phyloP scores from a whole-genome alignment of 2,888 invertebrate genomes.

The Pimpla rufipes region DNA sequence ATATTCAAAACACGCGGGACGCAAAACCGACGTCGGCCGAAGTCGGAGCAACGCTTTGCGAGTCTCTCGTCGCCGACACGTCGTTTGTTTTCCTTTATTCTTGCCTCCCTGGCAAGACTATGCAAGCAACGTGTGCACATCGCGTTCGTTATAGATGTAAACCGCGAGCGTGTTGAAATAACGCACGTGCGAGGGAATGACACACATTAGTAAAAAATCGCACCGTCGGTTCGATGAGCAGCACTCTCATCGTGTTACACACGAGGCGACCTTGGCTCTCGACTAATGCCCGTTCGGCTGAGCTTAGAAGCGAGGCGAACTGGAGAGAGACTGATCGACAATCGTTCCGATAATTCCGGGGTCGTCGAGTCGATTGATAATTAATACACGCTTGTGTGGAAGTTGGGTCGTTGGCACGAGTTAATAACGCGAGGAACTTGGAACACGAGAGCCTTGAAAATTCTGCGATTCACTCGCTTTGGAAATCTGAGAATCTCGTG shows the following conservation, averaged over 20 bases:
- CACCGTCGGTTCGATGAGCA: constrained; percentile 17
- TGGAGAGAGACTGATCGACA: background rate
- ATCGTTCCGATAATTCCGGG: constrained; percentile 7
- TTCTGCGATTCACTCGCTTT: background rate
- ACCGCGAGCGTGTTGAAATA: constrained; percentile 41
- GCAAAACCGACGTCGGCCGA: constrained; percentile 40
- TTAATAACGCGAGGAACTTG: constrained; percentile 8
- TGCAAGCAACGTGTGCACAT: constrained; percentile 32
- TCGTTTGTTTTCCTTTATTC: constrained; percentile 2
- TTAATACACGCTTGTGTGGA: background rate
- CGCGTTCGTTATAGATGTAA: constrained; percentile 24
- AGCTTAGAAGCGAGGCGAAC: background rate
- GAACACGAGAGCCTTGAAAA: constrained; percentile 18
- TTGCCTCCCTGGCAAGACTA: background rate
- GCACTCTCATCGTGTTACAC: too few species aligned
- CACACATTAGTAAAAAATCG: constrained; percentile 19
- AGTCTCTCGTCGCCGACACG: background rate
- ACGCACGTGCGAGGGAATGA: constrained; percentile 45
- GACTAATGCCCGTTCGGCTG: background rate
- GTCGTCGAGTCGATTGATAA: constrained; percentile 7
- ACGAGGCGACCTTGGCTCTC: constrained; percentile 6
- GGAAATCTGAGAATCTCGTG: constrained; percentile 14
- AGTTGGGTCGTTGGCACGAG: constrained; percentile 23
- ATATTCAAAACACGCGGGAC: constrained; percentile 63
- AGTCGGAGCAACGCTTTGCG: constrained; percentile 21